phyloP scores from a whole-genome alignment of 2,797 vertebrate species.

The Cryptoblepharus egeriae region DNA sequence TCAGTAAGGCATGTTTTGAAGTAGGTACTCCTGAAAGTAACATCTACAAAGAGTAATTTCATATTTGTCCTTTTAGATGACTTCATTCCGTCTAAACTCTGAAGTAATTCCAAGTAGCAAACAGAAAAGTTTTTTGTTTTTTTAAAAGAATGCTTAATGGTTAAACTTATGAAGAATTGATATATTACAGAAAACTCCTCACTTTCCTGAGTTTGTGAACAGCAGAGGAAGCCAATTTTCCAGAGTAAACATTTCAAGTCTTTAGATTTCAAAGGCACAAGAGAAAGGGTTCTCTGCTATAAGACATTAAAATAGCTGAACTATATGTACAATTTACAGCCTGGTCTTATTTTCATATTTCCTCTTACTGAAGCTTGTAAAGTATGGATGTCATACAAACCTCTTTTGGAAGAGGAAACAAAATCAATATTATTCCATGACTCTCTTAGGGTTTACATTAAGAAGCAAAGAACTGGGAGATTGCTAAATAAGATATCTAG shows the following conservation, averaged over 20 bases:
- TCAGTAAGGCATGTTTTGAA: slow-evolving; percentile 16
- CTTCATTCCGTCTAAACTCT: slow-evolving; percentile 4
- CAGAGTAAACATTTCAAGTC: background rate
- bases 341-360: slow-evolving; percentile 1
- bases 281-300: background rate
- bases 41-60: background rate
- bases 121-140: slow-evolving; percentile 23
- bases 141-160: slow-evolving; percentile 17
- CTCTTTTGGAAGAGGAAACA: background rate
- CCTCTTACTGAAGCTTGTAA: background rate
- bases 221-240: slow-evolving; percentile 8
- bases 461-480: background rate
- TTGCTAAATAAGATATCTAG: background rate
- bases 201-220: background rate
- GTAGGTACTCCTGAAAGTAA: slow-evolving; percentile 2
- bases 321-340: slow-evolving; percentile 9
- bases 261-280: slow-evolving; percentile 20
- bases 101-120: slow-evolving; percentile 26
- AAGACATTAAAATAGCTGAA: background rate
- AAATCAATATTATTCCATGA: slow-evolving; percentile 8
- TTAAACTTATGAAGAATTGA: background rate
- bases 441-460: background rate
- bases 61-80: slow-evolving; percentile 13
- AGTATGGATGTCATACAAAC: background rate
- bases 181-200: background rate